Conservation (phyloP, 2,113 vertebrate species). For the Coregonus clupeaformis region DNA sequence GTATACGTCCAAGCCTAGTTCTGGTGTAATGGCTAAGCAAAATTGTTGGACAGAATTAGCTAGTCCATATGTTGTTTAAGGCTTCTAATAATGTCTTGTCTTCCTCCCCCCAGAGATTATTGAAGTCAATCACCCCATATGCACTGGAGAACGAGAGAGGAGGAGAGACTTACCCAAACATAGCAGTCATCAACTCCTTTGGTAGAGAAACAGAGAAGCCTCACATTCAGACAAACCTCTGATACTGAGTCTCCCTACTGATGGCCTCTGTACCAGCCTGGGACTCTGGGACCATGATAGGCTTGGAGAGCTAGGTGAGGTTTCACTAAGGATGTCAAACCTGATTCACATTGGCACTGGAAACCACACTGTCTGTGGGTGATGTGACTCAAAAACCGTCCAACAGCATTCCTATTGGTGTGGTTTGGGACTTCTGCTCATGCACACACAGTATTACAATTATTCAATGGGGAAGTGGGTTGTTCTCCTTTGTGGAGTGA, state of each 20-base stretch:
- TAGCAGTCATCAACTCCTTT: conserved; percentile 36
- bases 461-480: background rate
- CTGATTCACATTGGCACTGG: no score
- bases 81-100: background rate
- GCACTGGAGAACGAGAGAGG: conserved; percentile 49
- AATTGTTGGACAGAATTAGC: no score
- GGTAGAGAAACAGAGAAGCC: conserved; percentile 39
- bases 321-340: no score
- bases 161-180: background rate
- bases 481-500: background rate
- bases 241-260: conserved; percentile 24
- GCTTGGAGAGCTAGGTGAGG: background rate
- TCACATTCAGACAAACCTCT: conserved; percentile 48
- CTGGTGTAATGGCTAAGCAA: no score
- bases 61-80: no score
- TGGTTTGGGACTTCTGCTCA: background rate
- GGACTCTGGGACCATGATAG: background rate
- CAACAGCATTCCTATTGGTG: background rate
- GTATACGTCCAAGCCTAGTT: no score
- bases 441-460: background rate
- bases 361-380: background rate
- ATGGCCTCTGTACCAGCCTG: background rate
- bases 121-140: conserved; percentile 64
- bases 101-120: conserved; percentile 62
- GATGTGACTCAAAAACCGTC: no score